Percentiles rank a stretch among this genome's conserved stretches.
These are phyloP conservation scores for Forpus xanthops DNA, from an alignment of 2,797 vertebrate species.

Conservation along the genomic window DNA sequence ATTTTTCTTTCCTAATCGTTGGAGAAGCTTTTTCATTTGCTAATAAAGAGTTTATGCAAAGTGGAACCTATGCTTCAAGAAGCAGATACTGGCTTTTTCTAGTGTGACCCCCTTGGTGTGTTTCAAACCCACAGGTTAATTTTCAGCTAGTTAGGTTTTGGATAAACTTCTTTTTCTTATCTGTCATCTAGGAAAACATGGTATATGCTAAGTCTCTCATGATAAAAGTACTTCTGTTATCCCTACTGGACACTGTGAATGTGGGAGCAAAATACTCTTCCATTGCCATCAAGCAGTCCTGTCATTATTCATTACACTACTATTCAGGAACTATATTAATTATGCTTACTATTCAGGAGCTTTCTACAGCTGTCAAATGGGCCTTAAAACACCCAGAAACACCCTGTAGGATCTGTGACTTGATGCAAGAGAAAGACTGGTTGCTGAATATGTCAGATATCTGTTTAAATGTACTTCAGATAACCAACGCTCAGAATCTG, in stretches of 20 bases:
- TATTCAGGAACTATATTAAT: not conserved
- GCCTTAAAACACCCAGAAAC: not conserved
- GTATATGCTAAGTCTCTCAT: not conserved
- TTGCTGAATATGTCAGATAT: not conserved
- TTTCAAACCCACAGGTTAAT: not conserved
- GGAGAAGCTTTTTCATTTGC: not conserved
- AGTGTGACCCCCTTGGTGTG: fast-evolving
- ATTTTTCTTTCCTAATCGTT: not conserved
- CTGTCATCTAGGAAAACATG: not conserved
- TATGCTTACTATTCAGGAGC: not conserved
- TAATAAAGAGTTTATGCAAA: not conserved
- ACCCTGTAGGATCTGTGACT: not conserved
- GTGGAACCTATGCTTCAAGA: not conserved
- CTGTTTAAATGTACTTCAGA: not conserved
- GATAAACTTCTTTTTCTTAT: not conserved
- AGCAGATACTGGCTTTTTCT: not conserved
- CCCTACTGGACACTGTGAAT: not conserved
- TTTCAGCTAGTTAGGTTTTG: not conserved
- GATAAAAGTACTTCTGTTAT: not conserved
- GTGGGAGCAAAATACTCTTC: not conserved
- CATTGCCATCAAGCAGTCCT: not conserved
- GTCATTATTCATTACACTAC: not conserved
- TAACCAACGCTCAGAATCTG: not conserved
- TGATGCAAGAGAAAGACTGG: not conserved
- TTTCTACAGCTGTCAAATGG: not conserved